A percentile compares a stretch with the other conserved stretches of the same genome.
phyloP scores from a whole-genome alignment of 2,888 invertebrate genomes.

The Sinelater perroti region DNA sequence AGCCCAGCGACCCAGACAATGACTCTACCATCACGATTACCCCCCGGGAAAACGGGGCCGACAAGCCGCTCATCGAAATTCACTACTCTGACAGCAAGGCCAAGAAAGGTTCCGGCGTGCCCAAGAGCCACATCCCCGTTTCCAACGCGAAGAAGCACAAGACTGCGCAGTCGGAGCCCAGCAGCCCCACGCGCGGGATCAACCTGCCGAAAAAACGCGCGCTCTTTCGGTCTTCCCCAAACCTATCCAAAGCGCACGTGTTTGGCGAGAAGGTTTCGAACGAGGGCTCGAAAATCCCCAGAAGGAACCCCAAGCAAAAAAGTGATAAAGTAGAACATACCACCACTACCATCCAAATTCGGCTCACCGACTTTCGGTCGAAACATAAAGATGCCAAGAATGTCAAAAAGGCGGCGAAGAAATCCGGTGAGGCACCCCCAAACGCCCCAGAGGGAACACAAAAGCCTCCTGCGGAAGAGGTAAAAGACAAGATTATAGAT shows the following conservation, averaged over 20 bases:
- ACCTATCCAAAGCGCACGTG: constrained; percentile 45
- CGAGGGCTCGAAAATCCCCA: constrained; percentile 39
- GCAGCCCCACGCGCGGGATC: constrained; percentile 59
- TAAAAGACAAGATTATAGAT: not conserved
- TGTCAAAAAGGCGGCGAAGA: not conserved
- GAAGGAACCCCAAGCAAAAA: constrained; percentile 28
- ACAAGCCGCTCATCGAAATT: constrained; percentile 46
- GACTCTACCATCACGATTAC: constrained; percentile 47
- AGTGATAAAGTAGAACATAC: constrained; percentile 1
- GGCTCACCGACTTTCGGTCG: constrained; percentile 10
- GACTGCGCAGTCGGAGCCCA: constrained; percentile 50
- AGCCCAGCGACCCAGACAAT: constrained; percentile 66
- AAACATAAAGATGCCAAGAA: not conserved
- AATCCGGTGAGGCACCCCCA: not conserved
- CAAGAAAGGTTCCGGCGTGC: constrained; percentile 37
- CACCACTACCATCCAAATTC: constrained; percentile 23
- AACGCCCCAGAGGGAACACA: not conserved
- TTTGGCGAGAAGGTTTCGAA: constrained; percentile 30
- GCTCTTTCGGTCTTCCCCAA: constrained; percentile 54
- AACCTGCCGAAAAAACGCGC: constrained; percentile 44
- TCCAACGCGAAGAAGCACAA: constrained; percentile 60
- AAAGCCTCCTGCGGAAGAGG: not conserved
- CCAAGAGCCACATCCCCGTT: constrained; percentile 61
- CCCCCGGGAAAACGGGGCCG: constrained; percentile 35
- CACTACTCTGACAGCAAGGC: constrained; percentile 45